Evolutionary conservation across 2,888 invertebrate genomes (phyloP).

Genomic region (Dexiosoma caninum): DNA sequence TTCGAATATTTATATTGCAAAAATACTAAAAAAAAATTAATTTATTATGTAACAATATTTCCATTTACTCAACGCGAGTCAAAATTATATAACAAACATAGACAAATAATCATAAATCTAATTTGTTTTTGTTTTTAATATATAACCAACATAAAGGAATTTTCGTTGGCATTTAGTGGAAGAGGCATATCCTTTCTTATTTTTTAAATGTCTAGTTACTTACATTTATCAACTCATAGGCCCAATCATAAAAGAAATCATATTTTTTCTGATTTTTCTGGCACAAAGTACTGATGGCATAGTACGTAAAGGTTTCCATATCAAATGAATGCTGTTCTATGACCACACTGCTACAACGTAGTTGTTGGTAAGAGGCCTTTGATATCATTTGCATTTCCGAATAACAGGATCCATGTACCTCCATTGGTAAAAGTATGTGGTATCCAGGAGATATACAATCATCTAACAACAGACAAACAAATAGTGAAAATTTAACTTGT

Average conservation of each 20-base stretch:
- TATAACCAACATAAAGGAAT: too few relatives aligned
- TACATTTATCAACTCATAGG: conserved; percentile 76
- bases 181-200: too few relatives aligned
- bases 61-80: too few relatives aligned
- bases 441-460: conserved; percentile 78
- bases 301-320: conserved; percentile 77
- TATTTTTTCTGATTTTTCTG: conserved; percentile 77
- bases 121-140: too few relatives aligned
- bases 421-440: conserved; percentile 77
- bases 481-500: neutral
- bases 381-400: conserved; percentile 79
- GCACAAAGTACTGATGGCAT: conserved; percentile 77
- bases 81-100: too few relatives aligned
- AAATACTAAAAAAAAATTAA: too few relatives aligned
- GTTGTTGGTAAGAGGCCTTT: conserved; percentile 75
- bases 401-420: conserved; percentile 78
- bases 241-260: conserved; percentile 78
- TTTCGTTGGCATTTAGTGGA: too few relatives aligned
- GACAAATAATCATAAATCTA: too few relatives aligned
- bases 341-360: conserved; percentile 75
- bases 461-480: conserved; percentile 70
- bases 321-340: conserved; percentile 78
- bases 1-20: too few relatives aligned
- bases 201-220: conserved; percentile 34
- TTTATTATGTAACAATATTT: too few relatives aligned